phyloP scores from a whole-genome alignment of 2,113 vertebrate species.

The Mastomys coucha region DNA sequence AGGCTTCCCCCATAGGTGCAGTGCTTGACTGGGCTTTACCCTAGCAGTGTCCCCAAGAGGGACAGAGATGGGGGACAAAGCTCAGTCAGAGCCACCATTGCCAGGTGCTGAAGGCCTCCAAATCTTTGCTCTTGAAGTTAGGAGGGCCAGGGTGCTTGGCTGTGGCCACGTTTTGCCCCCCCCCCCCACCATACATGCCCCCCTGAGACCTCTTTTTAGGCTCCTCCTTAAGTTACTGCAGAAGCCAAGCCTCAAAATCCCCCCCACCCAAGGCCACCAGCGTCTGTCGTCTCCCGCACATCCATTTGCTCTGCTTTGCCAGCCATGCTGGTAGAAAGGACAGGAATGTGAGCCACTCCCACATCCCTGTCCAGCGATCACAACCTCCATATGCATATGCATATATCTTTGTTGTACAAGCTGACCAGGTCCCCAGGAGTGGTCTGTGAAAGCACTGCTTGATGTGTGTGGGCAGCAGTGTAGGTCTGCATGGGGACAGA shows the following conservation, averaged over 20 bases:
- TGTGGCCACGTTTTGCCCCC: slow-evolving; percentile 20
- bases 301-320: slow-evolving; percentile 84
- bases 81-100: neutral
- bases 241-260: slow-evolving; percentile 47
- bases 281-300: slow-evolving; percentile 81
- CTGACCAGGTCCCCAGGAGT: neutral
- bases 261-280: slow-evolving; percentile 78
- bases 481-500: neutral
- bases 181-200: neutral
- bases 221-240: slow-evolving; percentile 59
- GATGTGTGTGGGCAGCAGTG: neutral
- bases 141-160: slow-evolving; percentile 8
- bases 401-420: slow-evolving; percentile 76
- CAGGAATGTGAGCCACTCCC: slow-evolving; percentile 78
- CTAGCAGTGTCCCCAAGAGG: slow-evolving; percentile 4
- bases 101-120: neutral
- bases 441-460: neutral
- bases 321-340: slow-evolving; percentile 75
- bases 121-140: neutral
- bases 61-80: neutral
- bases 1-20: neutral
- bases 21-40: neutral
- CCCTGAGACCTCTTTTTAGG: neutral
- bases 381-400: slow-evolving; percentile 78
- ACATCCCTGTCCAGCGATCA: slow-evolving; percentile 79